These are phyloP conservation scores for Drosophila neonasuta DNA, from an alignment of 2,888 invertebrate genomes.

Conservation along the genomic window DNA sequence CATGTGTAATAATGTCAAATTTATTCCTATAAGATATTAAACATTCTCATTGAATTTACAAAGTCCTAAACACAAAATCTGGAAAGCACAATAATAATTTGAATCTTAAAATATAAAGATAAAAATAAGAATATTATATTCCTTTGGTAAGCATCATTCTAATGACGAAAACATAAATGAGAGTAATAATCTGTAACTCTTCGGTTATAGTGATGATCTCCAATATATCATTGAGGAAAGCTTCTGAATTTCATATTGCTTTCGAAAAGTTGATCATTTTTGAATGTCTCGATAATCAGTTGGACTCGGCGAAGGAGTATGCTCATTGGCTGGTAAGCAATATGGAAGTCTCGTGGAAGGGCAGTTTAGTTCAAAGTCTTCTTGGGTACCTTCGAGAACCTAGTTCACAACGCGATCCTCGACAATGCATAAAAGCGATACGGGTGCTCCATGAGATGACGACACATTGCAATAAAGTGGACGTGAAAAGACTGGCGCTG, in stretches of 20 bases:
- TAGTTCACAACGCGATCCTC: conserved; percentile 29
- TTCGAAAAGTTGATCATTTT: conserved; percentile 23
- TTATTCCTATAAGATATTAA: no score
- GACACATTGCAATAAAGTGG: conserved; percentile 48
- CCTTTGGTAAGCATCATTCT: background rate
- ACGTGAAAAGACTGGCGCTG: conserved; percentile 45
- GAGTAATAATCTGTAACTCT: background rate
- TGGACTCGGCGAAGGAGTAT: conserved; percentile 31
- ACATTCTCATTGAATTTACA: no score
- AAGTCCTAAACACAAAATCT: no score
- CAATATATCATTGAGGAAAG: conserved; percentile 30
- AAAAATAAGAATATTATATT: no score
- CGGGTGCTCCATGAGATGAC: conserved; percentile 53
- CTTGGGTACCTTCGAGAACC: conserved; percentile 16
- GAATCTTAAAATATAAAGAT: no score
- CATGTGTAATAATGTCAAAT: no score
- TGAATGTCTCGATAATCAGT: conserved; percentile 38
- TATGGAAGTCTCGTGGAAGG: conserved; percentile 46
- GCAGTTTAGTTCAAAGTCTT: conserved; percentile 22
- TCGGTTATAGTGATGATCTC: background rate
- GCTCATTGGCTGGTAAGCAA: conserved; percentile 37
- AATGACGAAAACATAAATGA: background rate
- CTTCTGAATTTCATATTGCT: conserved; percentile 9
- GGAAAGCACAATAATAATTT: no score
- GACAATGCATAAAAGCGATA: conserved; percentile 41